Conservation (phyloP, 1,140 invertebrate genomes). For the Nephotettix cincticeps region DNA sequence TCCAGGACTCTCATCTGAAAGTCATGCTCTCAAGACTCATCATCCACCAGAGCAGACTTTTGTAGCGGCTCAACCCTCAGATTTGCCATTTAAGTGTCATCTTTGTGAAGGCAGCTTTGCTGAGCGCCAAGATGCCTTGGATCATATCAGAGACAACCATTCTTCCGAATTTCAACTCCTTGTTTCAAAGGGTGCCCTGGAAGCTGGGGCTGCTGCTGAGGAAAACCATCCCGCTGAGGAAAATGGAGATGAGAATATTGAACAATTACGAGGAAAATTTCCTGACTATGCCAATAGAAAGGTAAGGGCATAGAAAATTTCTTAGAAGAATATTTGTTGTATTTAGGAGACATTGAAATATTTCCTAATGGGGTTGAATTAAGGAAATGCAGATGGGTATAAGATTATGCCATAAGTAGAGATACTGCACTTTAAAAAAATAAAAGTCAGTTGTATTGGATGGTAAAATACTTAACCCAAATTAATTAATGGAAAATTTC, state of each 20-base stretch:
- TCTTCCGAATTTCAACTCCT: constrained; percentile 69
- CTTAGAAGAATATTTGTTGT: too few species aligned
- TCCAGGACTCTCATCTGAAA: constrained; percentile 9
- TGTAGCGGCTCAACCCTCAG: constrained; percentile 44
- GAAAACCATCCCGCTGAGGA: constrained; percentile 43
- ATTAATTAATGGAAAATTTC: too few species aligned
- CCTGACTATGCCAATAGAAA: constrained; percentile 87
- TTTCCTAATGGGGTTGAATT: too few species aligned
- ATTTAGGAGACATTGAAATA: too few species aligned
- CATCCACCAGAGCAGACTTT: neutral
- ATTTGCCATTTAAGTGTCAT: constrained; percentile 89
- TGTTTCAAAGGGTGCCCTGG: constrained; percentile 76
- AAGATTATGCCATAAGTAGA: too few species aligned
- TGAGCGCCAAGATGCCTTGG: constrained; percentile 73
- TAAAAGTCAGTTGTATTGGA: too few species aligned
- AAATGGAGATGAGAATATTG: constrained; percentile 54
- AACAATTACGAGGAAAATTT: constrained; percentile 64
- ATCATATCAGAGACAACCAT: constrained; percentile 76
- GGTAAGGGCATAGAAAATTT: too few species aligned
- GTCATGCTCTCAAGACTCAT: neutral
- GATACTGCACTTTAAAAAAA: too few species aligned
- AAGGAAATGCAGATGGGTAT: too few species aligned
- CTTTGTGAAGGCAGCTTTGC: constrained; percentile 84
- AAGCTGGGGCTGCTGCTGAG: constrained; percentile 57
- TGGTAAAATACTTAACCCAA: too few species aligned